Conservation (phyloP, 2,888 invertebrate genomes). For the Papilio protenor region DNA sequence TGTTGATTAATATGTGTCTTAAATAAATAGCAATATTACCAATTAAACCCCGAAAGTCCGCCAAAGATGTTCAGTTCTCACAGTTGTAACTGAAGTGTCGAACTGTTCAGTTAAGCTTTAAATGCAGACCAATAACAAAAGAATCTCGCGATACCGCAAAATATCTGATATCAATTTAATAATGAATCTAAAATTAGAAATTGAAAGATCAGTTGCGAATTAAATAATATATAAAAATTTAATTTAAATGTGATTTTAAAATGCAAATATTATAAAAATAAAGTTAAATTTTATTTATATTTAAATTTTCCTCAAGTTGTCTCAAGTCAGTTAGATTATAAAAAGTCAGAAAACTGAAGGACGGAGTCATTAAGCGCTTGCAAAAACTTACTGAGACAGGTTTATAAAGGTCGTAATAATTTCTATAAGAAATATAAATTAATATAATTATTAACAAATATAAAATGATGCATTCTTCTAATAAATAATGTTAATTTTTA, state of each 20-base stretch:
- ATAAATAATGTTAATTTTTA: background rate
- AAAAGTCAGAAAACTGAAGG: slow-evolving; percentile 5
- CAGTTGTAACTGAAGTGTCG: too few relatives aligned
- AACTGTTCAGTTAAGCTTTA: too few relatives aligned
- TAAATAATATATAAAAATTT: background rate
- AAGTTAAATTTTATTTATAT: background rate
- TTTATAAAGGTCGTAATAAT: slow-evolving; percentile 11
- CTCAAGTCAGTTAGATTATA: background rate
- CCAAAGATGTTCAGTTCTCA: too few relatives aligned
- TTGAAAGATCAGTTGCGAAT: background rate
- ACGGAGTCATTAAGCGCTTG: slow-evolving; percentile 20
- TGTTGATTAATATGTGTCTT: too few relatives aligned
- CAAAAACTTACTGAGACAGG: slow-evolving; percentile 20
- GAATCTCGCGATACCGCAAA: too few relatives aligned
- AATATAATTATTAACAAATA: background rate
- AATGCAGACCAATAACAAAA: too few relatives aligned
- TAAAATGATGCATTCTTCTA: background rate
- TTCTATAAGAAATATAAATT: background rate
- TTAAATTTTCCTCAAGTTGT: background rate
- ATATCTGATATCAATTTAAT: too few relatives aligned
- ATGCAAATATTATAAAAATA: background rate
- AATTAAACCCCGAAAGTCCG: too few relatives aligned
- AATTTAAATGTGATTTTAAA: background rate
- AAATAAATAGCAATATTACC: too few relatives aligned
- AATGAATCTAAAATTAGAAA: too few relatives aligned